A percentile compares a stretch with the other conserved stretches of the same genome.
phyloP scores from a whole-genome alignment of 2,113 vertebrate species.

The Oryzias woworae region DNA sequence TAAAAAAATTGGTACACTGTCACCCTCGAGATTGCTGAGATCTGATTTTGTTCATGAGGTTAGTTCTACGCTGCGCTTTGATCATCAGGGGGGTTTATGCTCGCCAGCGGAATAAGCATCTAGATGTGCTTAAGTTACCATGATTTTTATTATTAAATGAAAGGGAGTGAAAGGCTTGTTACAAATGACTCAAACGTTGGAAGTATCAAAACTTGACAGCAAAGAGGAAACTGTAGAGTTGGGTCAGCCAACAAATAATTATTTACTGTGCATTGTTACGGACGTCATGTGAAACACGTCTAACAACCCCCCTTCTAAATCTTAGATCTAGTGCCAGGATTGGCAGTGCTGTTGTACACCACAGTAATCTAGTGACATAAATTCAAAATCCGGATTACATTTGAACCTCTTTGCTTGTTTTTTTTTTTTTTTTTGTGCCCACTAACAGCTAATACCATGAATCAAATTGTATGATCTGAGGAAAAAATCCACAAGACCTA shows the following conservation, averaged over 20 bases:
- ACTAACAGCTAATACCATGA: slow-evolving; percentile 2
- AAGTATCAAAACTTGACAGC: neutral
- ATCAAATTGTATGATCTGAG: neutral
- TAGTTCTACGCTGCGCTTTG: slow-evolving; percentile 45
- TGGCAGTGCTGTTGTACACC: neutral
- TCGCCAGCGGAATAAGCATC: slow-evolving; percentile 31
- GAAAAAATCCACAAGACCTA: too few species aligned
- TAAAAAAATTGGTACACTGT: slow-evolving; percentile 34
- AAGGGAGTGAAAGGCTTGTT: slow-evolving; percentile 9
- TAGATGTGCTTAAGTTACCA: slow-evolving; percentile 47
- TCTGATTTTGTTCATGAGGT: slow-evolving; percentile 43
- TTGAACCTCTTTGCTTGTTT: neutral
- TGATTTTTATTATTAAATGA: slow-evolving; percentile 37
- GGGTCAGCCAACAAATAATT: neutral
- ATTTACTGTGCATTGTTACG: neutral
- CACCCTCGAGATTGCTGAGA: slow-evolving; percentile 52
- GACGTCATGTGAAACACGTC: neutral
- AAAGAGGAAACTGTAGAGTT: neutral
- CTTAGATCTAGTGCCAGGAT: slow-evolving; percentile 6
- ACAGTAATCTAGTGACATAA: slow-evolving; percentile 7
- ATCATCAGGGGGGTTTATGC: slow-evolving; percentile 34
- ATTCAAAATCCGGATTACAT: slow-evolving; percentile 22
- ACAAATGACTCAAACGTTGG: slow-evolving; percentile 20
- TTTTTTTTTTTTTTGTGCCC: neutral
- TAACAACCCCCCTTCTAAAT: neutral